A percentile compares a stretch with the other conserved stretches of the same genome.
Evolutionary conservation across 1,140 invertebrate species (phyloP).

Genomic region (Mactra quadrangularis): DNA sequence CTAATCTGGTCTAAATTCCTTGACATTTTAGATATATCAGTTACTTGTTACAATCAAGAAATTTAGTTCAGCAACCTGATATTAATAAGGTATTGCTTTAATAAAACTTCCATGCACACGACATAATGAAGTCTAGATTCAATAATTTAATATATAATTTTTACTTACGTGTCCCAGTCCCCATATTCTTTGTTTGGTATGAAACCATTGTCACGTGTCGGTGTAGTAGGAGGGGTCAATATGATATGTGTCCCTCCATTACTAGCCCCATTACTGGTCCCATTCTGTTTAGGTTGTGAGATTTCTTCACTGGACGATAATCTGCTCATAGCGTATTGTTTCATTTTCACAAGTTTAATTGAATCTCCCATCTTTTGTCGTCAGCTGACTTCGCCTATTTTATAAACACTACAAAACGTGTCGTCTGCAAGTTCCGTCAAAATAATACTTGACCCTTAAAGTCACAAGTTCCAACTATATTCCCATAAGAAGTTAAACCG

Average conservation of each 20-base stretch:
- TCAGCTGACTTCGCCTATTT: conserved; percentile 10
- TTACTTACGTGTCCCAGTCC: conserved; percentile 51
- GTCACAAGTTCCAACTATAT: too few species aligned
- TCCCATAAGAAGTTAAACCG: too few species aligned
- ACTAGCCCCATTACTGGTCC: neutral
- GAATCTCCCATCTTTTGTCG: conserved; percentile 32
- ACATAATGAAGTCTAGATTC: too few species aligned
- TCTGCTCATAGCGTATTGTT: conserved; percentile 12
- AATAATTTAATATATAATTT: too few species aligned
- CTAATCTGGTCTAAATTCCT: too few species aligned
- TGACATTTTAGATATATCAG: too few species aligned
- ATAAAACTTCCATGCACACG: too few species aligned
- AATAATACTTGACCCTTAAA: neutral
- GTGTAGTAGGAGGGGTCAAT: neutral
- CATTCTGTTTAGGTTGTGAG: neutral
- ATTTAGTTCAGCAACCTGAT: too few species aligned
- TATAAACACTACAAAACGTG: neutral
- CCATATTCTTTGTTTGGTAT: conserved; percentile 42
- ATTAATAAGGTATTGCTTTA: too few species aligned
- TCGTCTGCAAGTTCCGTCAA: neutral
- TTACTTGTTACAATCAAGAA: too few species aligned
- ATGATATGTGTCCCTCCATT: conserved; percentile 6
- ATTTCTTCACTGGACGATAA: neutral
- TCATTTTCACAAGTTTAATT: conserved; percentile 28
- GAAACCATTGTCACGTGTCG: conserved; percentile 29